phyloP scores from a whole-genome alignment of 1,140 invertebrate species.

The Bombus superbus region DNA sequence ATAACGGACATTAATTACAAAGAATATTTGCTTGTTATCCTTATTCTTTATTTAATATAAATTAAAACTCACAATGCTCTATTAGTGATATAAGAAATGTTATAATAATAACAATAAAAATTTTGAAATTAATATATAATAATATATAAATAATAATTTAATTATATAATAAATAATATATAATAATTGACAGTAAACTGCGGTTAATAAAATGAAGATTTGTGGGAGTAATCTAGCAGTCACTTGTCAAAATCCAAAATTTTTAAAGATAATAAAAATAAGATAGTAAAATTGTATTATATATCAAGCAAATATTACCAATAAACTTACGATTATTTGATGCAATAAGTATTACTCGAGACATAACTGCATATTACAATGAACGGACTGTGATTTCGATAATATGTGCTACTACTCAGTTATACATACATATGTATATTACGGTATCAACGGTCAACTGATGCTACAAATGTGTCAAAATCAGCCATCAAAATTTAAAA shows the following conservation, averaged over 20 bases:
- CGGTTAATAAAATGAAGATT: too few relatives aligned
- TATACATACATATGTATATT: background rate
- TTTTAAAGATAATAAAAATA: background rate
- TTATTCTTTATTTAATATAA: background rate
- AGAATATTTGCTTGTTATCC: too few relatives aligned
- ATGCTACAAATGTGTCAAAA: background rate
- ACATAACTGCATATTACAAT: conserved; percentile 59
- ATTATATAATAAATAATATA: background rate
- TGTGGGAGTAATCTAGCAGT: too few relatives aligned
- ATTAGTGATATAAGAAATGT: background rate
- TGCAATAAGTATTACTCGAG: conserved; percentile 54
- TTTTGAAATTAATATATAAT: background rate
- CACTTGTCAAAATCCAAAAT: background rate
- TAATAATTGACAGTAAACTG: conserved; percentile 9
- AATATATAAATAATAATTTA: background rate
- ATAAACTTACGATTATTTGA: conserved; percentile 66
- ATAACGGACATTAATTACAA: background rate
- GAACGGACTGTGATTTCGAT: background rate
- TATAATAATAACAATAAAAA: background rate
- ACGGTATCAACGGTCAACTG: background rate
- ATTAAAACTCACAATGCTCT: background rate
- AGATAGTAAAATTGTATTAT: background rate
- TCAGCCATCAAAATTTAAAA: conserved; percentile 7
- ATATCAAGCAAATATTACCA: background rate
- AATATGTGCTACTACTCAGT: background rate